Conservation (phyloP, 1,140 invertebrate genomes). For the Mycetomoellerius zeteki region DNA sequence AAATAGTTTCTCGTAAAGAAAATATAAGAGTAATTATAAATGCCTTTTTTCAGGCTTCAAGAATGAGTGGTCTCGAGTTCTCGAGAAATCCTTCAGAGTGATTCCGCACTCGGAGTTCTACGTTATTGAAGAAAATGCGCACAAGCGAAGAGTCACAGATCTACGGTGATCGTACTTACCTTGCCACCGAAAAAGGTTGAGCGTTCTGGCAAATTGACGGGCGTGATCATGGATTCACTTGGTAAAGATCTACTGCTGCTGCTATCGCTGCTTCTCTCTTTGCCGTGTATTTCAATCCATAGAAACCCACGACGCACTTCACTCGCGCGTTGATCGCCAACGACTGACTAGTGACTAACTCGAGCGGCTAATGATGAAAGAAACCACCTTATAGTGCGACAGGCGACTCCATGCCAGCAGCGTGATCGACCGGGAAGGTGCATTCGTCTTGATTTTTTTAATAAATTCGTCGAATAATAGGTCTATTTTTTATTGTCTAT, state of each 20-base stretch:
- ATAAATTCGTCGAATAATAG: background rate
- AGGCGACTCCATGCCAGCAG: too few species aligned
- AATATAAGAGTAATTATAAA: background rate
- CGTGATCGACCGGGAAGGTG: background rate
- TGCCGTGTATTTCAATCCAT: background rate
- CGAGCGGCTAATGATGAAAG: background rate
- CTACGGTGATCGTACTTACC: constrained; percentile 1
- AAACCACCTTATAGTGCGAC: background rate
- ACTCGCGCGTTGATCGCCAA: background rate
- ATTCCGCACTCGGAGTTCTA: background rate
- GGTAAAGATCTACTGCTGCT: background rate
- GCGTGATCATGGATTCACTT: constrained; percentile 35
- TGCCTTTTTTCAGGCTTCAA: too few species aligned
- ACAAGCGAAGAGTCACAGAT: background rate
- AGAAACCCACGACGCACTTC: background rate
- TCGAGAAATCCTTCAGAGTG: background rate
- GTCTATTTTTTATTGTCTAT: too few species aligned
- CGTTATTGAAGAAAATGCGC: background rate
- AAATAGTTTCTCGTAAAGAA: background rate
- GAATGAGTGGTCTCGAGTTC: background rate
- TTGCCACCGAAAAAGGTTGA: constrained; percentile 22
- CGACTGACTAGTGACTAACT: constrained; percentile 18
- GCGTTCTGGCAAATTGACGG: constrained; percentile 19
- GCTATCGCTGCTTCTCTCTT: background rate
- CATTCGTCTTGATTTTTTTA: background rate